Percentiles rank a stretch among this genome's conserved stretches.
Conservation (phyloP, 2,888 invertebrate genomes). For the Eurytoma adleriae region DNA sequence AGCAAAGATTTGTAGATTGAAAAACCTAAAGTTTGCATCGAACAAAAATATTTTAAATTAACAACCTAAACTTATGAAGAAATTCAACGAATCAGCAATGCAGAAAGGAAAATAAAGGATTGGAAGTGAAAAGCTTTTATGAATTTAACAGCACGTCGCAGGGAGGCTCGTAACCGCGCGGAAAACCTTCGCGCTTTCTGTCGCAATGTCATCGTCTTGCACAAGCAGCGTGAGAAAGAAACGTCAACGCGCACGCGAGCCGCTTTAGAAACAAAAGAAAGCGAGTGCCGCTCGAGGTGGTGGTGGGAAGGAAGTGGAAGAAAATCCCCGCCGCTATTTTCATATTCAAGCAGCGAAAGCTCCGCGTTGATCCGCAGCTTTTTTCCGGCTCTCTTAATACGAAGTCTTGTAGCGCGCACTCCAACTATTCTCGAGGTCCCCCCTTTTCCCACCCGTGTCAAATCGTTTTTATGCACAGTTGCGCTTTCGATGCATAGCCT, state of each 20-base stretch:
- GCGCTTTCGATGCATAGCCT: conserved; percentile 33
- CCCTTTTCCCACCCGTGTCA: not conserved
- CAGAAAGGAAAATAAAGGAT: conserved; percentile 16
- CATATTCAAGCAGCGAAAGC: conserved; percentile 38
- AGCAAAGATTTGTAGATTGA: too few species aligned
- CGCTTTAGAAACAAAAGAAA: conserved; percentile 12
- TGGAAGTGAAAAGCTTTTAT: too few species aligned
- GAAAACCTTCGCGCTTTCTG: not conserved
- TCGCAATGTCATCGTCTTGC: not conserved
- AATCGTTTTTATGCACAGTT: conserved; percentile 37
- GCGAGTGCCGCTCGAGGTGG: not conserved
- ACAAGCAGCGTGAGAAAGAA: not conserved
- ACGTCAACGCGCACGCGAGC: not conserved
- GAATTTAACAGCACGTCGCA: not conserved
- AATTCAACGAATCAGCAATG: too few species aligned
- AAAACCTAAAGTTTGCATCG: too few species aligned
- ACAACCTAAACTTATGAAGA: too few species aligned
- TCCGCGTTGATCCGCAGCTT: conserved; percentile 33
- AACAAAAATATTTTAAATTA: too few species aligned
- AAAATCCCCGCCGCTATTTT: conserved; percentile 47
- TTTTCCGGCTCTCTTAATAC: conserved; percentile 32
- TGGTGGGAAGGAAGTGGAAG: not conserved
- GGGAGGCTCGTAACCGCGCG: too few species aligned
- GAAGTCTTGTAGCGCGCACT: not conserved
- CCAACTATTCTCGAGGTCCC: not conserved